Percentiles rank a stretch among this genome's conserved stretches.
Evolutionary conservation across 2,888 invertebrate species (phyloP).

Genomic region (Dichetophora obliterata): DNA sequence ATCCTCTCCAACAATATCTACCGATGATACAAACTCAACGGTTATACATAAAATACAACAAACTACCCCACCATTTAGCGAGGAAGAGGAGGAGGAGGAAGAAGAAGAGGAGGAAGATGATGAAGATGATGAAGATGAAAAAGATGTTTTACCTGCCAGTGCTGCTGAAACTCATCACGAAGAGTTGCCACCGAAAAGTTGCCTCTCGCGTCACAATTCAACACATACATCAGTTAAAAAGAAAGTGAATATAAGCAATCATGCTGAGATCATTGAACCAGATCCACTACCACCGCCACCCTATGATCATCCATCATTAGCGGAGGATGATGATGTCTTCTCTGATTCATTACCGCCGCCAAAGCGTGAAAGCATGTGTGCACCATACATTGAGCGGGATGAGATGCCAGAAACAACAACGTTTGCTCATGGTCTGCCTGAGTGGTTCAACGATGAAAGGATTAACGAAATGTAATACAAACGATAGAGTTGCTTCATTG

Average conservation of each 20-base stretch:
- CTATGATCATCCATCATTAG: conserved; percentile 51
- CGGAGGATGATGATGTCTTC: conserved; percentile 75
- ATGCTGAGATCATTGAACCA: conserved; percentile 67
- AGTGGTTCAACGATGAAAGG: conserved; percentile 71
- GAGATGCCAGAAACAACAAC: conserved; percentile 55
- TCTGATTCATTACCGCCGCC: conserved; percentile 71
- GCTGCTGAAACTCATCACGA: background rate
- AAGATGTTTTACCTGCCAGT: background rate
- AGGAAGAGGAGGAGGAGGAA: too few relatives aligned
- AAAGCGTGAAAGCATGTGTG: conserved; percentile 71
- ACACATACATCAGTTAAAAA: conserved; percentile 67
- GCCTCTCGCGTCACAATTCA: conserved; percentile 67
- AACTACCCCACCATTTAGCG: background rate
- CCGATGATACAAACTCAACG: conserved; percentile 34
- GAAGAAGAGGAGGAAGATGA: background rate
- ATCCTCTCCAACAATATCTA: conserved; percentile 33
- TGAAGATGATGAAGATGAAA: too few relatives aligned
- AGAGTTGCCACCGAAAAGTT: conserved; percentile 62
- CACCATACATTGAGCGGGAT: conserved; percentile 70
- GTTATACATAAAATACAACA: conserved; percentile 17
- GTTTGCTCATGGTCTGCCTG: conserved; percentile 66
- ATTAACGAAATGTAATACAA: conserved; percentile 65
- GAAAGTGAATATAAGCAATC: conserved; percentile 68
- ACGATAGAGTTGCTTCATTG: conserved; percentile 37
- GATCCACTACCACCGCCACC: conserved; percentile 57